Base-by-base conservation (phyloP, 2,113 vertebrate species). In the Carassius auratus region DNA sequence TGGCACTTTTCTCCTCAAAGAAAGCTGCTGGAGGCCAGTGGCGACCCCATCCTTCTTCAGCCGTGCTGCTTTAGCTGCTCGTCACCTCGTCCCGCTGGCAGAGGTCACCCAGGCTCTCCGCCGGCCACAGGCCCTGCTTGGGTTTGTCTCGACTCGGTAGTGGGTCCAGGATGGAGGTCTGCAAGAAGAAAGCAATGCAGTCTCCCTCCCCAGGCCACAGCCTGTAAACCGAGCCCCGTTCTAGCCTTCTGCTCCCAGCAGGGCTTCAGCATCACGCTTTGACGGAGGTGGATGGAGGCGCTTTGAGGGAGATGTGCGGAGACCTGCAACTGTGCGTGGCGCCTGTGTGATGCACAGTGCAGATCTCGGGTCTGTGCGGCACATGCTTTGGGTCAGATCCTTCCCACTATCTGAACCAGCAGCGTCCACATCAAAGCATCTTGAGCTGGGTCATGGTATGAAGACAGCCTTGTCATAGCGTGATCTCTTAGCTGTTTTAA, bases 161-260 rank as follows among this genome's bases (percentile, higher is more conserved):
- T 12, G 75, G 77, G n/a, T 74, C 50, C 50, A 66, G 73, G 69
- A 57, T 66, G 61, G 48, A 81, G 82, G 55, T 61, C 61, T 66
- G 36, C 50, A 13, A 84, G 84, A 69, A 75, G 79, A 64, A 64
- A 33, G 33, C 13, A 0, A 12, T 8, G 5, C 57, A 45, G 85
- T 36, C 71, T 26, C 33, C 71, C 21, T 68, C 23, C 57, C 17
- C 64, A 19, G 84, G 85, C 62, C 52, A 19, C 59, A 33, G 87
- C 76, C 9, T 19, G 86, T 84, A 91, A 91, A 80, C 69, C 5
- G 77, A 91, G 84, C 64, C 69, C 4, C 48, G 61, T 66, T 81
- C 71, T 91, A 83, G 79, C 90, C 76, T 81, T 89, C 45, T 86
- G 82, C 73, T 85, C 89, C 52, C 87, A 88, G 90, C 89, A 75